Conservation (phyloP, 2,888 invertebrate species). For the Plagodis pulveraria region DNA sequence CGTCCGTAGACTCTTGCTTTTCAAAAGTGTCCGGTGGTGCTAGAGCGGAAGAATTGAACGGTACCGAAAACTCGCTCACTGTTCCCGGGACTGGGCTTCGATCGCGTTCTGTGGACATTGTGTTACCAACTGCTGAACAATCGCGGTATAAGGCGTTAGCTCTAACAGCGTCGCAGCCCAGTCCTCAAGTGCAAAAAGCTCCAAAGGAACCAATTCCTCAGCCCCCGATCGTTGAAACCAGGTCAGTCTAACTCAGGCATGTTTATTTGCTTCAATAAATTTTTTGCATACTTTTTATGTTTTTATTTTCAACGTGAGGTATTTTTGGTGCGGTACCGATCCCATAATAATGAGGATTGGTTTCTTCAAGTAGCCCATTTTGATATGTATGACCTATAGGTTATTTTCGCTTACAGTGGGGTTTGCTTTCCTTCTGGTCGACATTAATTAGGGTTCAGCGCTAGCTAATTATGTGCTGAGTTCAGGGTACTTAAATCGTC, state of each 20-base stretch:
- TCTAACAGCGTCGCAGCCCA: constrained; percentile 83
- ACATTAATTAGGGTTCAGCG: constrained; percentile 17
- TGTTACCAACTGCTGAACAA: constrained; percentile 93
- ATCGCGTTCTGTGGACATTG: constrained; percentile 94
- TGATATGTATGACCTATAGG: constrained; percentile 1
- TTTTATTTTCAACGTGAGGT: too few relatives aligned
- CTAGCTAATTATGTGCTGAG: constrained; percentile 14
- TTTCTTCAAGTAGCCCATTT: constrained; percentile 3
- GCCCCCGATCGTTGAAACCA: constrained; percentile 53
- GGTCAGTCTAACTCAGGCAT: constrained; percentile 58
- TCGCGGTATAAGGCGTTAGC: constrained; percentile 94
- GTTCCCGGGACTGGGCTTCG: constrained; percentile 90
- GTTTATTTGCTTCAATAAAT: constrained; percentile 31
- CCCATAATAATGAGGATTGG: not conserved
- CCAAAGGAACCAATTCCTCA: constrained; percentile 50
- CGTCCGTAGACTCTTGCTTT: constrained; percentile 95
- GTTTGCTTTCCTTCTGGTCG: constrained; percentile 10
- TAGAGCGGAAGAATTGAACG: constrained; percentile 89
- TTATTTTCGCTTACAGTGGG: constrained; percentile 9
- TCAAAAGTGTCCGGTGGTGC: constrained; percentile 90
- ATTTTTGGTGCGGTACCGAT: too few relatives aligned
- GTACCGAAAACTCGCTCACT: constrained; percentile 85
- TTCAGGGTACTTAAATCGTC: constrained; percentile 13
- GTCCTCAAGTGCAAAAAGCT: constrained; percentile 51
- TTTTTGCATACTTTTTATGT: constrained; percentile 39